These are phyloP conservation scores for Lathronympha strigana DNA, from an alignment of 2,888 invertebrate species.

Conservation along the genomic window DNA sequence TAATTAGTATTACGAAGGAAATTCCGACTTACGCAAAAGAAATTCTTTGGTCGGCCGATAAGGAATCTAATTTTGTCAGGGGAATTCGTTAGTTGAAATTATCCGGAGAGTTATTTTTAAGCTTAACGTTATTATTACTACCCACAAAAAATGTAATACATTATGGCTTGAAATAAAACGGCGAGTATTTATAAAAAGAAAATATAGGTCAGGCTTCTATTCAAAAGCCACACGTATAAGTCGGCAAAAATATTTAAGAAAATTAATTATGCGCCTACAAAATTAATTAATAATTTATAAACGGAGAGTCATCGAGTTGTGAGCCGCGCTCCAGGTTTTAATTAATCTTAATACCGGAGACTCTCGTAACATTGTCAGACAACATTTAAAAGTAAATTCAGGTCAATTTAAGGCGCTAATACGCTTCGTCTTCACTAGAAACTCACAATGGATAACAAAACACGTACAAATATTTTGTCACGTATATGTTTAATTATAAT, in stretches of 20 bases:
- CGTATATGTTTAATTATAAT: too few species aligned
- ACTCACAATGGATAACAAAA: not conserved
- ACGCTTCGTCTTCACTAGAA: constrained; percentile 19
- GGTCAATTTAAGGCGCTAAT: constrained; percentile 33
- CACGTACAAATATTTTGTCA: not conserved
- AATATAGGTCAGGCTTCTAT: constrained; percentile 25
- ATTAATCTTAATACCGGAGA: constrained; percentile 37
- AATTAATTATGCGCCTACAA: constrained; percentile 35
- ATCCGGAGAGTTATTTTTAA: not conserved
- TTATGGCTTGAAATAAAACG: not conserved
- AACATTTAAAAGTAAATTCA: constrained; percentile 36
- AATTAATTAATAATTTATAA: constrained; percentile 46
- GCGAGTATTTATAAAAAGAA: constrained; percentile 9
- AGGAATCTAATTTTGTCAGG: constrained; percentile 15
- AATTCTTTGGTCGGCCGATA: constrained; percentile 19
- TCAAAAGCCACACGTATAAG: constrained; percentile 30
- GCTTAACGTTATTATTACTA: not conserved
- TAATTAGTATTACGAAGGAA: constrained; percentile 25
- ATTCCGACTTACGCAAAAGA: constrained; percentile 6
- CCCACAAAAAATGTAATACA: not conserved
- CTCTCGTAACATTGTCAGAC: constrained; percentile 40
- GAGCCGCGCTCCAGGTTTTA: constrained; percentile 36
- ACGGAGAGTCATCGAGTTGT: constrained; percentile 43
- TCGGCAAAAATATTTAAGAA: constrained; percentile 33
- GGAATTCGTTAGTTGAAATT: constrained; percentile 4